These are phyloP conservation scores for Globodera ellingtonae DNA, from an alignment of 1,140 invertebrate genomes.

Conservation along the genomic window DNA sequence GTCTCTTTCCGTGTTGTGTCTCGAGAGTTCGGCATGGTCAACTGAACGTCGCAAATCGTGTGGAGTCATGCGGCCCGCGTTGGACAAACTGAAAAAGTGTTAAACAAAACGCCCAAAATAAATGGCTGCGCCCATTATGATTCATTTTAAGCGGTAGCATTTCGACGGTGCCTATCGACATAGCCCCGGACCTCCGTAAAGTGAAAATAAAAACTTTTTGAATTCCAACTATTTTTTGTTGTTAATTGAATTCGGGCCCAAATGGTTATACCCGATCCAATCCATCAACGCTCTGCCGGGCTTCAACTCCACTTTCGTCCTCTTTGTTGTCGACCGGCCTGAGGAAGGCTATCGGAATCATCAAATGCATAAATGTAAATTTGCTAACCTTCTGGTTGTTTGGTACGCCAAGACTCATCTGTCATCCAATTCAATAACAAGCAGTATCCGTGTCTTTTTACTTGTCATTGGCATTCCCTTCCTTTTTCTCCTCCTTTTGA, in stretches of 20 bases:
- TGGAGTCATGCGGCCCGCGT: slow-evolving; percentile 23
- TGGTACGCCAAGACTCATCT: background rate
- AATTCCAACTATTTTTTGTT: too few relatives aligned
- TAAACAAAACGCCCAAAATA: too few relatives aligned
- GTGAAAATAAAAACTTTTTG: too few relatives aligned
- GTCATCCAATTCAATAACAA: too few relatives aligned
- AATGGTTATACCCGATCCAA: slow-evolving; percentile 27
- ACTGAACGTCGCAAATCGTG: slow-evolving; percentile 38
- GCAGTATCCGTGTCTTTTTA: background rate
- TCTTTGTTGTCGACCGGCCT: slow-evolving; percentile 4
- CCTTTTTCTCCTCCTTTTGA: background rate
- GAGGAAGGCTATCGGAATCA: background rate
- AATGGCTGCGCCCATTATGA: too few relatives aligned
- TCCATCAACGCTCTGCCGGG: slow-evolving; percentile 36
- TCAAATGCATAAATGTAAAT: background rate
- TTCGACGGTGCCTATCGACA: too few relatives aligned
- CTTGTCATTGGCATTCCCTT: background rate
- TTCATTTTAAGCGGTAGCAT: too few relatives aligned
- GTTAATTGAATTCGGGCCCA: too few relatives aligned
- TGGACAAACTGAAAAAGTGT: slow-evolving; percentile 24
- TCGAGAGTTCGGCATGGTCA: slow-evolving; percentile 51
- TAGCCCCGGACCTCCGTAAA: too few relatives aligned
- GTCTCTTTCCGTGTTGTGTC: slow-evolving; percentile 51
- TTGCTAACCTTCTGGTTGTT: background rate
- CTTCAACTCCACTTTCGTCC: slow-evolving; percentile 33